A percentile compares a stretch with the other conserved stretches of the same genome.
Conservation (phyloP, 2,113 vertebrate genomes). For the Aegithalos caudatus region DNA sequence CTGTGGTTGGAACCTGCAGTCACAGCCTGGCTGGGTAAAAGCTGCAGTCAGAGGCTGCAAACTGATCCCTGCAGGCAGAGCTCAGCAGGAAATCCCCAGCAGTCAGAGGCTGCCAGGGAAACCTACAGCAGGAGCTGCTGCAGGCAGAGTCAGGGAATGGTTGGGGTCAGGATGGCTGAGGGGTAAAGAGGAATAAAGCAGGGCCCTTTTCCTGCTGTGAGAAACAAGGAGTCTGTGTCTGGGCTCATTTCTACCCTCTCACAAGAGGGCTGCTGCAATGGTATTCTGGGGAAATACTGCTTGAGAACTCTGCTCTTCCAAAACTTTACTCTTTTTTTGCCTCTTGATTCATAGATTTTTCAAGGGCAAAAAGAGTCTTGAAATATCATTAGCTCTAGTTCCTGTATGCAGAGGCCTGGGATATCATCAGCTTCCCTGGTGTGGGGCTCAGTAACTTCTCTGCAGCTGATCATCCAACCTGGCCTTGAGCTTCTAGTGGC, state of each 20-base stretch:
- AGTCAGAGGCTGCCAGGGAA: not conserved
- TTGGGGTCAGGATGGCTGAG: too few relatives aligned
- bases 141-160: too few relatives aligned
- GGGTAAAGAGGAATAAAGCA: too few relatives aligned
- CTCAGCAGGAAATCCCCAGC: not conserved
- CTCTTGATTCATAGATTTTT: not conserved
- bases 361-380: not conserved
- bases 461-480: rapidly evolving
- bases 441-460: not conserved
- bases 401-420: not conserved
- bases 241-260: too few relatives aligned
- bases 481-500: not conserved
- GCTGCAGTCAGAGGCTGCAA: not conserved
- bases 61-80: not conserved
- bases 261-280: not conserved
- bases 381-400: not conserved
- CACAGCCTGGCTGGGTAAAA: not conserved
- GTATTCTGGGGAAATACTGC: not conserved
- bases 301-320: not conserved
- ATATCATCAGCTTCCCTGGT: not conserved
- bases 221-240: too few relatives aligned
- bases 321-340: not conserved
- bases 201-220: too few relatives aligned
- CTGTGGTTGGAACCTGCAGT: not conserved
- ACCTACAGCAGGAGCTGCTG: too few relatives aligned